These are phyloP conservation scores for Dynastes grantii DNA, from an alignment of 2,888 invertebrate genomes.

Conservation along the genomic window DNA sequence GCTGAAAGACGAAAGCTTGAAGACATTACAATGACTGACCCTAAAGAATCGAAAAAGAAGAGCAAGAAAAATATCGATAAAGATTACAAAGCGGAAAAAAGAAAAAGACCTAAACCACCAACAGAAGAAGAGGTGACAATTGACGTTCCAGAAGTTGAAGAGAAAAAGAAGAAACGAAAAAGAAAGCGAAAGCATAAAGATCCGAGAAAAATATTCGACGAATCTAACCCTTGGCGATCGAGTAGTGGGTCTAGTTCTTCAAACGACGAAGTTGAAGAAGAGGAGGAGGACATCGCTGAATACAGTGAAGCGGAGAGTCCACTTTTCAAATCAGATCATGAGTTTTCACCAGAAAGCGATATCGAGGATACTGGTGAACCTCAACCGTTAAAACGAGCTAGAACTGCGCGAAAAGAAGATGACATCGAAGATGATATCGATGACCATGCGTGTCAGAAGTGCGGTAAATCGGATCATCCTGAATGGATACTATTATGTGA, in stretches of 20 bases:
- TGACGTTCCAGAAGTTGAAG: slow-evolving; percentile 70
- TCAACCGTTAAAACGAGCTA: slow-evolving; percentile 85
- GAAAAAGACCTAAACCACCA: slow-evolving; percentile 60
- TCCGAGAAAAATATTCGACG: slow-evolving; percentile 69
- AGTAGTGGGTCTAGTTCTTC: slow-evolving; percentile 73
- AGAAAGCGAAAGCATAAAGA: slow-evolving; percentile 63
- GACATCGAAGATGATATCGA: slow-evolving; percentile 68
- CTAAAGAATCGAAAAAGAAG: slow-evolving; percentile 71
- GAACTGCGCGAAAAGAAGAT: slow-evolving; percentile 85
- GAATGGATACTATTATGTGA: slow-evolving; percentile 98
- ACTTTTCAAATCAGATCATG: slow-evolving; percentile 89
- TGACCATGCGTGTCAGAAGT: slow-evolving; percentile 90
- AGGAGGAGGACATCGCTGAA: slow-evolving; percentile 69
- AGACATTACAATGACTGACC: slow-evolving; percentile 81
- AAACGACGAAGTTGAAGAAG: slow-evolving; percentile 68
- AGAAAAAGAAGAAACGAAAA: slow-evolving; percentile 68
- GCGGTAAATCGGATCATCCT: slow-evolving; percentile 93
- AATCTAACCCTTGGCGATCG: slow-evolving; percentile 75
- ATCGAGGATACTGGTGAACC: slow-evolving; percentile 80
- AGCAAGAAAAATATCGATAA: slow-evolving; percentile 65
- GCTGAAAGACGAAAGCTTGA: slow-evolving; percentile 84
- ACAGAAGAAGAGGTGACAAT: slow-evolving; percentile 66
- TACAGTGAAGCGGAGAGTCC: slow-evolving; percentile 65
- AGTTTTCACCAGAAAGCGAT: slow-evolving; percentile 94
- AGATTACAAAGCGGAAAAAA: slow-evolving; percentile 63